Evolutionary conservation across 2,113 vertebrate genomes (phyloP).

Genomic region (Leptobrachium ailaonicum): DNA sequence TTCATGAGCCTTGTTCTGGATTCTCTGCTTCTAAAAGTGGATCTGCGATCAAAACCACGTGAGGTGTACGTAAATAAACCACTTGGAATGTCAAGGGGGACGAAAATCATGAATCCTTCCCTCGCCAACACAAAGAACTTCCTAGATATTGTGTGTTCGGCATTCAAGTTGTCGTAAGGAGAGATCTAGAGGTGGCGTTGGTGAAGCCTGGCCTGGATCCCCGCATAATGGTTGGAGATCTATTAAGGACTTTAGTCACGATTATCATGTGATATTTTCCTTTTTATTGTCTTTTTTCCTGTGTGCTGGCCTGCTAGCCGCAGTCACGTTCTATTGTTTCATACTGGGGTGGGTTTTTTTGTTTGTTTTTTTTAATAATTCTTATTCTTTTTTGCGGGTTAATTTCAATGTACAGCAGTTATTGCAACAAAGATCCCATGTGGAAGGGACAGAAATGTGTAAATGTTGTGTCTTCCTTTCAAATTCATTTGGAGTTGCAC

Average conservation of each 20-base stretch:
- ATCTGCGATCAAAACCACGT: conserved; percentile 67
- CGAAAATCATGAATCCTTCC: conserved; percentile 76
- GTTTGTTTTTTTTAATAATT: not conserved
- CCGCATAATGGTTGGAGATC: no score
- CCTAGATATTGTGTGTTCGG: conserved; percentile 58
- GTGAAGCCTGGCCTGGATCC: no score
- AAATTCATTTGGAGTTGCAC: no score
- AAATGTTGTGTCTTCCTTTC: no score
- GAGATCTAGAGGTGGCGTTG: not conserved
- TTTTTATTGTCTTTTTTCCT: not conserved
- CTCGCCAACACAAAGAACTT: conserved; percentile 62
- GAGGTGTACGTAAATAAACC: conserved; percentile 72
- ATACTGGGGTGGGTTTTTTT: not conserved
- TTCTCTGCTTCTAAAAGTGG: conserved; percentile 60
- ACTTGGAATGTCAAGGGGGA: conserved; percentile 69
- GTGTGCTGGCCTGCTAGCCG: no score
- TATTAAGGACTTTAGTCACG: no score
- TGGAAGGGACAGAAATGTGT: no score
- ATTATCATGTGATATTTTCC: not conserved
- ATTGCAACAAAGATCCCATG: no score
- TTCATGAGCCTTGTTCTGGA: conserved; percentile 50
- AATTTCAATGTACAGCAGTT: no score
- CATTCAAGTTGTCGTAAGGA: conserved; percentile 41
- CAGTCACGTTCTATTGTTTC: not conserved
- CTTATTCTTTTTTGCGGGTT: no score